Conservation (phyloP, 2,888 invertebrate genomes). For the Melinopterus prodromus region DNA sequence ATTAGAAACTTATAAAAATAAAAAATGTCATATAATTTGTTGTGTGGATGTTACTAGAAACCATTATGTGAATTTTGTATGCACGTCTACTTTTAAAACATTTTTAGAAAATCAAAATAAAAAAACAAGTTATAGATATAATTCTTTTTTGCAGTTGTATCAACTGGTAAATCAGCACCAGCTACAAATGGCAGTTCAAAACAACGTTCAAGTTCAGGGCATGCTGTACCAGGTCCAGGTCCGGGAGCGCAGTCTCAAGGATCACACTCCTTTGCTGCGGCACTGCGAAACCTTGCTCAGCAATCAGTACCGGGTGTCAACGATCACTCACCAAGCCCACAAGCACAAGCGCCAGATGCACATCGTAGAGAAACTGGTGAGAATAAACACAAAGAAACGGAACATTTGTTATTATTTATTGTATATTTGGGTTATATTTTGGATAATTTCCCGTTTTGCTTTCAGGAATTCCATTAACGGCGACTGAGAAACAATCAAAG, state of each 20-base stretch:
- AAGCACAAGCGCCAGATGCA: slow-evolving; percentile 44
- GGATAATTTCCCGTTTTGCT: slow-evolving; percentile 32
- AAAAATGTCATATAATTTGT: too few relatives aligned
- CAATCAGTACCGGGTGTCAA: slow-evolving; percentile 79
- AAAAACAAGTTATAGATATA: background rate
- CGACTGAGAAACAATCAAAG: slow-evolving; percentile 53
- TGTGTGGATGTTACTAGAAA: too few relatives aligned
- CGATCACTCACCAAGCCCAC: slow-evolving; percentile 47
- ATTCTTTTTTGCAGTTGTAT: slow-evolving; percentile 25
- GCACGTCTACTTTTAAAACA: too few relatives aligned
- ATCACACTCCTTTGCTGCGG: slow-evolving; percentile 86
- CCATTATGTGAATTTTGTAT: too few relatives aligned
- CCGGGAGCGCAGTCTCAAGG: slow-evolving; percentile 57
- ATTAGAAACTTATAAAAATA: too few relatives aligned
- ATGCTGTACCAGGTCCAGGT: slow-evolving; percentile 59
- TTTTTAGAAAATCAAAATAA: too few relatives aligned
- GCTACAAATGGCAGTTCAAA: slow-evolving; percentile 55
- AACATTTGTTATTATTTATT: too few relatives aligned
- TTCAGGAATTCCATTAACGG: slow-evolving; percentile 46
- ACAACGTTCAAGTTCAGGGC: slow-evolving; percentile 53
- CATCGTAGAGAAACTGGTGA: slow-evolving; percentile 54
- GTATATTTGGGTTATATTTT: background rate
- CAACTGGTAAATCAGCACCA: slow-evolving; percentile 48
- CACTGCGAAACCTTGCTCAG: slow-evolving; percentile 88
- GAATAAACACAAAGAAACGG: background rate